phyloP scores from a whole-genome alignment of 2,113 vertebrate genomes.

The Centrocercus urophasianus region DNA sequence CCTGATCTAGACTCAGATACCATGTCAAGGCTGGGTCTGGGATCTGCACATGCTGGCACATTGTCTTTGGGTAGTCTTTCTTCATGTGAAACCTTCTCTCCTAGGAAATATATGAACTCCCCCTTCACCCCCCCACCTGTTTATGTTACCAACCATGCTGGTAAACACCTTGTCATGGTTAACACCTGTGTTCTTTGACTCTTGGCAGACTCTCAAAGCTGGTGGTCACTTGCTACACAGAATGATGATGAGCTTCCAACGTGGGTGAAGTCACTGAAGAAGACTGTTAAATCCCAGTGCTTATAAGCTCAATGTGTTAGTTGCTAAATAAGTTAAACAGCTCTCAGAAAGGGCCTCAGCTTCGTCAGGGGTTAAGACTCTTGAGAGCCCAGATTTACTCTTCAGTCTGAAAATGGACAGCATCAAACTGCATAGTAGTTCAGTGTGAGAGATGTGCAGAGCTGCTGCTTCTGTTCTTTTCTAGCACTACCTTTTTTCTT shows the following conservation, averaged over 20 bases:
- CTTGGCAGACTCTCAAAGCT: neutral
- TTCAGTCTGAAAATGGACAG: neutral
- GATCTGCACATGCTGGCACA: neutral
- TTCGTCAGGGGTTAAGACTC: neutral
- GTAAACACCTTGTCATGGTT: neutral
- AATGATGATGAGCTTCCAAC: neutral
- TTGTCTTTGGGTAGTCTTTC: neutral
- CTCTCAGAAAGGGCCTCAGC: neutral
- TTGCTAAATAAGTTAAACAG: neutral
- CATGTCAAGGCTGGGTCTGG: neutral
- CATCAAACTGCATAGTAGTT: neutral
- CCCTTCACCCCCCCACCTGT: neutral
- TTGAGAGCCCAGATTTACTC: neutral
- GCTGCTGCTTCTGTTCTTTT: neutral
- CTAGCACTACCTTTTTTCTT: neutral
- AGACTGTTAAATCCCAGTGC: neutral
- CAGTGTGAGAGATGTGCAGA: rapidly evolving
- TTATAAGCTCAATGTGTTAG: neutral
- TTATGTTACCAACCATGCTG: neutral
- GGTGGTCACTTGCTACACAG: neutral
- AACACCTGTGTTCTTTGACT: rapidly evolving
- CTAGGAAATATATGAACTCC: neutral
- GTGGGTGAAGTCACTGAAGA: rapidly evolving
- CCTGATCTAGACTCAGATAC: neutral
- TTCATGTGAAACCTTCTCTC: neutral